These are phyloP conservation scores for Mercenaria mercenaria DNA, from an alignment of 1,140 invertebrate genomes.

Conservation along the genomic window DNA sequence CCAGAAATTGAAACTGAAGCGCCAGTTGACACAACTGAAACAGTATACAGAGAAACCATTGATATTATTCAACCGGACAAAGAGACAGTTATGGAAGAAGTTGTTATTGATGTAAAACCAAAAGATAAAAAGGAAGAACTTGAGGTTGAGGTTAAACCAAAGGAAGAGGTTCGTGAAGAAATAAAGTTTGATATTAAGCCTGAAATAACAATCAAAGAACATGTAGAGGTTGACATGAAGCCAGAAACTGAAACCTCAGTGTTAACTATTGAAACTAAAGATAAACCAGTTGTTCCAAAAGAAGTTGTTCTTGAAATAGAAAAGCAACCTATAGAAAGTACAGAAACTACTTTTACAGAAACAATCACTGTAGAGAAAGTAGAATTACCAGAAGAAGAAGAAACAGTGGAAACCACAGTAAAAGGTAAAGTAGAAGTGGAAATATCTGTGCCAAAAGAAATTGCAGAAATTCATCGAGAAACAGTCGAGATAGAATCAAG, in stretches of 20 bases:
- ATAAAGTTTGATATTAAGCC: constrained; percentile 35
- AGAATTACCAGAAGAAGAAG: background rate
- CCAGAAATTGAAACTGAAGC: constrained; percentile 51
- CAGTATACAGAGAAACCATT: constrained; percentile 56
- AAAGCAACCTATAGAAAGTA: background rate
- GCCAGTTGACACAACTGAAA: constrained; percentile 42
- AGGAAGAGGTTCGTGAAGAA: background rate
- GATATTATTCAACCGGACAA: constrained; percentile 37
- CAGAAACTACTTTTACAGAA: no score
- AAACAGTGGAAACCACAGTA: no score
- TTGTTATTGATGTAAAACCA: constrained; percentile 21
- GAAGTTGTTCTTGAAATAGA: background rate
- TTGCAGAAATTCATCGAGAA: constrained; percentile 18
- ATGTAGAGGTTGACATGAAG: constrained; percentile 9
- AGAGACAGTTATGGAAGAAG: background rate
- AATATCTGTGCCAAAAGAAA: background rate
- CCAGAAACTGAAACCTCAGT: constrained; percentile 4
- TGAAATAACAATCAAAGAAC: background rate
- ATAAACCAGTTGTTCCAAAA: background rate
- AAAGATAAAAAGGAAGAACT: background rate
- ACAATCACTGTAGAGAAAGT: background rate
- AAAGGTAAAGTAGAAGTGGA: constrained; percentile 15
- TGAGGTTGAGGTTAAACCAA: constrained; percentile 21
- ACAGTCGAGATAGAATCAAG: constrained; percentile 12
- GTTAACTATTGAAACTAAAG: constrained; percentile 19